These are phyloP conservation scores for Beroe ovata DNA, from an alignment of 37 sponge, comb jelly and placozoan genomes.

Conservation along the genomic window DNA sequence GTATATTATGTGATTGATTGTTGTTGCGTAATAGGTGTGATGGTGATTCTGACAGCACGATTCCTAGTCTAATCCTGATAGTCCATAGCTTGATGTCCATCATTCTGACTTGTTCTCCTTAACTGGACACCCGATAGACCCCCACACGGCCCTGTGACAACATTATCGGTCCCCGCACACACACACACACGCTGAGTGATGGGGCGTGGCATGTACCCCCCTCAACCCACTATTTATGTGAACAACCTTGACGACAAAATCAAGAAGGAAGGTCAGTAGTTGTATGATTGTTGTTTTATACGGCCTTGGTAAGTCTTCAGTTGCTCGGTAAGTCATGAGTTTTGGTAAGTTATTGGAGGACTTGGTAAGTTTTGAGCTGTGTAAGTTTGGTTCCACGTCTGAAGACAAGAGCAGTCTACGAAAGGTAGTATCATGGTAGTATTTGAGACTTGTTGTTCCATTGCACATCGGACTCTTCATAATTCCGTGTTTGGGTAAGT, in stretches of 20 bases:
- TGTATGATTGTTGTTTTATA: background rate
- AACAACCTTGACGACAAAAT: constrained; percentile 98
- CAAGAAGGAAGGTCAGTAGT: constrained; percentile 89
- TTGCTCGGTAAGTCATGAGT: background rate
- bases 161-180: no score
- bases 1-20: no score
- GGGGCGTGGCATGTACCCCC: constrained; percentile 69
- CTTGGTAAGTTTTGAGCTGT: background rate
- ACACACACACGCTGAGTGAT: background rate
- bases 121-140: no score
- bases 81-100: background rate
- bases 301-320: background rate
- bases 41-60: no score
- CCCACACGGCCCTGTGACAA: no score
- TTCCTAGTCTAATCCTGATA: no score
- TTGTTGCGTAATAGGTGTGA: no score
- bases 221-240: constrained; percentile 90
- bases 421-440: background rate
- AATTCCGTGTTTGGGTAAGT: no score
- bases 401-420: no score
- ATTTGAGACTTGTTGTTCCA: background rate
- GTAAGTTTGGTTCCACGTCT: constrained; percentile 1
- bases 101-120: constrained; percentile 45
- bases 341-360: background rate
- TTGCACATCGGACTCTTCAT: background rate